phyloP scores from a whole-genome alignment of 2,113 vertebrate species.

The Actenoides hombroni region DNA sequence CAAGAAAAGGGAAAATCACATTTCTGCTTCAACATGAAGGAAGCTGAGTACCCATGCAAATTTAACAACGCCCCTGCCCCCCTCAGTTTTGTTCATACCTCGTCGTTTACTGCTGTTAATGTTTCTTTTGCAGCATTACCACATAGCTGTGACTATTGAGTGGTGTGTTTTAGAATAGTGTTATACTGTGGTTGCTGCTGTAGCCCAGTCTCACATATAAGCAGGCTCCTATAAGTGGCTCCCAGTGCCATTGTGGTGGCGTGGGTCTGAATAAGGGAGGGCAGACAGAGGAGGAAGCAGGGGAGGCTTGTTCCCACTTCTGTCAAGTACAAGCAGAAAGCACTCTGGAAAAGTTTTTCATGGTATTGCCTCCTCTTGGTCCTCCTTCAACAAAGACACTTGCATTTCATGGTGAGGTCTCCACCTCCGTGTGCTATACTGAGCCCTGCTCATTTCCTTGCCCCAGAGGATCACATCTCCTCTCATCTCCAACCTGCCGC shows the following conservation, averaged over 20 bases:
- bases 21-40: neutral
- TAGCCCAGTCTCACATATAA: neutral
- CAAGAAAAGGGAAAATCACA: neutral
- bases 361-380: neutral
- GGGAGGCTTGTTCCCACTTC: neutral
- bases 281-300: neutral
- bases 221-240: neutral
- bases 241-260: neutral
- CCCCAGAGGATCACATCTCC: neutral
- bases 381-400: neutral
- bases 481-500: neutral
- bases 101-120: neutral
- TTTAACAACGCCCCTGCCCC: neutral
- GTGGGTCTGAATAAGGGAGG: neutral
- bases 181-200: rapidly evolving
- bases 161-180: neutral
- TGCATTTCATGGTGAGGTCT: neutral
- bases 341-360: neutral
- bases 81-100: neutral
- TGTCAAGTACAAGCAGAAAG: neutral
- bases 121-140: neutral
- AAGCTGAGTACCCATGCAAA: neutral
- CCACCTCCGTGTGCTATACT: neutral
- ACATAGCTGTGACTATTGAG: neutral
- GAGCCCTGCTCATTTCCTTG: neutral